Conservation (phyloP, 2,888 invertebrate genomes). For the Andrena fulva region DNA sequence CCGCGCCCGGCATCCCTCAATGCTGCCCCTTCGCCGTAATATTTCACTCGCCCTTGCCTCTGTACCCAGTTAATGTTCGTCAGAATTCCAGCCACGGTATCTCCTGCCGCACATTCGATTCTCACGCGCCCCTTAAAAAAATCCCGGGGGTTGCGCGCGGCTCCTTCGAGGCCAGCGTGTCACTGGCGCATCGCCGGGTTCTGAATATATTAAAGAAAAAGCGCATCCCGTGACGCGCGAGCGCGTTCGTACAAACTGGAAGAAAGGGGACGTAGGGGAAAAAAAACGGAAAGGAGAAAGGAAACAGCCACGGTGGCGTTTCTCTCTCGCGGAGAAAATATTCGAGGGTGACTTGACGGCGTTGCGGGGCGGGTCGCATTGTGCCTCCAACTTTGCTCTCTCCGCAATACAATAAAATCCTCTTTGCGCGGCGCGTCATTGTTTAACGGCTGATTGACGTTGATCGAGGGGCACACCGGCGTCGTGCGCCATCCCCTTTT, state of each 20-base stretch:
- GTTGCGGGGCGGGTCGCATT: constrained; percentile 53
- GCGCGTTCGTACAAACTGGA: neutral
- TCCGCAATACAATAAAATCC: constrained; percentile 75
- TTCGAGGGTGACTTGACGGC: constrained; percentile 56
- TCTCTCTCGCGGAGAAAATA: constrained; percentile 23
- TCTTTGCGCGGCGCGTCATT: constrained; percentile 78
- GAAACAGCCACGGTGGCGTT: constrained; percentile 18
- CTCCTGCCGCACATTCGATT: constrained; percentile 28
- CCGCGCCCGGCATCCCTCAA: constrained; percentile 21
- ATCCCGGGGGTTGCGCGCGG: neutral
- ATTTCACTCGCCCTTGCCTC: constrained; percentile 64
- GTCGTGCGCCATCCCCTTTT: constrained; percentile 54
- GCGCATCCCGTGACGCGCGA: constrained; percentile 53
- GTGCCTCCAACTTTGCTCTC: constrained; percentile 72
- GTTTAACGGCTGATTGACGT: constrained; percentile 84
- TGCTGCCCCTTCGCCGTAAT: constrained; percentile 41
- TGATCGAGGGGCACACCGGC: constrained; percentile 78
- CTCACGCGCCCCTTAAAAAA: constrained; percentile 36
- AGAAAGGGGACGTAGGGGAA: neutral
- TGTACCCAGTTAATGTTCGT: constrained; percentile 52
- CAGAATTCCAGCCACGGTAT: constrained; percentile 31
- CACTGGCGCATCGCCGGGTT: constrained; percentile 2
- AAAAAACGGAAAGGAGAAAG: constrained; percentile 11
- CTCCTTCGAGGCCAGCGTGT: neutral
- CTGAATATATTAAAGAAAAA: constrained; percentile 41